Base-by-base conservation (phyloP, 2,888 invertebrate genomes). In the Panzeria rudis region DNA sequence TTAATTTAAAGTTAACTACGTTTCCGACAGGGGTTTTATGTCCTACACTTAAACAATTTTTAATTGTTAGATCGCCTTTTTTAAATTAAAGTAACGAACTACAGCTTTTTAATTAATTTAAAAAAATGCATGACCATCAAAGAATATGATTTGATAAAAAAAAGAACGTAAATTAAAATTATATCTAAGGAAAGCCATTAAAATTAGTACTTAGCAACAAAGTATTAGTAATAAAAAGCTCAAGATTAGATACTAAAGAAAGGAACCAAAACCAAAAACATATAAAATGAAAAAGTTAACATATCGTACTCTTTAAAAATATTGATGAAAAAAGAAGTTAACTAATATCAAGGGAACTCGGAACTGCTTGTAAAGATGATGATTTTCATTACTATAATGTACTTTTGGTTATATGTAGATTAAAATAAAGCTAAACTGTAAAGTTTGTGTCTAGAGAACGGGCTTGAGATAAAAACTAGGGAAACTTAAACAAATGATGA, bases 401-500 rank as follows among this genome's bases (percentile, higher is more conserved):
- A 38, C 29, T 47, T 29, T 50, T 23, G 25, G n/a, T 44, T 29
- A 20, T 20, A 52, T 25, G 11, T 17, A 8, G 8, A 52, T 7
- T 44, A 41, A 59, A 29, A 13, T 52, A 61, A 69, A 38, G 35
- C 47, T 69, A 15, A 59, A 29, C 29, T 66, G 9, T 44, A 41
- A 23, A 66, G 20, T 17, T 32, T 59, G n/a, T 77, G 20, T 66
- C 13, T 68, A 52, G 38, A 23, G 7, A 52, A 78, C 52, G 52
- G 32, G 59, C n/a, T 32, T 15, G 41, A 15, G 29, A 17, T 17
- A 50, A n/a, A 59, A 52, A 41, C 50, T 64, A 47, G 41, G 32
- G 11, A 56, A 77, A 71, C 47, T 71, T 71, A 76, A 82, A 76
- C 71, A 68, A 15, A 80, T 89, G 90, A 90, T 88, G 91, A 87